These are phyloP conservation scores for Stichopus horrens DNA, from an alignment of 53 echinoderm and acorn worm species.

Conservation along the genomic window DNA sequence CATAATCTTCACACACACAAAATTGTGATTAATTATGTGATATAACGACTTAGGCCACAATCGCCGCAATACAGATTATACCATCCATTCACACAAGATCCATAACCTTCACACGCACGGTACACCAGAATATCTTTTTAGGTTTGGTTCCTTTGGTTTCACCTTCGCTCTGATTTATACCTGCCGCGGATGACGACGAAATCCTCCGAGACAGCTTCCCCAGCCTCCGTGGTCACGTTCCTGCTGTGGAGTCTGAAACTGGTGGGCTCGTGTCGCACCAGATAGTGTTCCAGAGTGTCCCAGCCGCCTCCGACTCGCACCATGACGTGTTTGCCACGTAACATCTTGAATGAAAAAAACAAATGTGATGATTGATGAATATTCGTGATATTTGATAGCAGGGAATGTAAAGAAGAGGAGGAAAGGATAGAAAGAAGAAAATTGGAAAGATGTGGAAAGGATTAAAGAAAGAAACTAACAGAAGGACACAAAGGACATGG, in stretches of 20 bases:
- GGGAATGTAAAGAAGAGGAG: not conserved
- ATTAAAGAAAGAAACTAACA: too few species aligned
- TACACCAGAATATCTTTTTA: not conserved
- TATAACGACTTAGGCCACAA: too few species aligned
- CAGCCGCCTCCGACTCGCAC: slow-evolving; percentile 97
- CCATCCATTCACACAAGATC: too few species aligned
- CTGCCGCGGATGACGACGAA: slow-evolving; percentile 79
- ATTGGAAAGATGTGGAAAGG: too few species aligned
- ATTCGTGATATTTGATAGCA: not conserved
- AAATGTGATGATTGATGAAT: not conserved
- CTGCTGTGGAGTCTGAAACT: slow-evolving; percentile 65
- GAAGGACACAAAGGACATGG: too few species aligned
- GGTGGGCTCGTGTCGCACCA: slow-evolving; percentile 72
- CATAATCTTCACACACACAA: too few species aligned
- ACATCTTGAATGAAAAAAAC: slow-evolving; percentile 62
- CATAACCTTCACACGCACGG: not conserved
- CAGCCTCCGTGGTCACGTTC: slow-evolving; percentile 58
- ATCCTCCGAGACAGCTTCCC: slow-evolving; percentile 73
- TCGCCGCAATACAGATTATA: too few species aligned
- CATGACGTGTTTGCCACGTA: slow-evolving; percentile 93
- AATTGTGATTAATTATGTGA: too few species aligned
- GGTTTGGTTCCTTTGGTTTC: not conserved
- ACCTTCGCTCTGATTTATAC: slow-evolving; percentile 70
- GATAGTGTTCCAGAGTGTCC: slow-evolving; percentile 89
- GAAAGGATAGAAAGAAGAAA: not conserved